Evolutionary conservation across 92 coral and sea anemone species (phyloP), one percentile per base, ranked within the genome.

Genomic region (Paramuricea clavata): DNA sequence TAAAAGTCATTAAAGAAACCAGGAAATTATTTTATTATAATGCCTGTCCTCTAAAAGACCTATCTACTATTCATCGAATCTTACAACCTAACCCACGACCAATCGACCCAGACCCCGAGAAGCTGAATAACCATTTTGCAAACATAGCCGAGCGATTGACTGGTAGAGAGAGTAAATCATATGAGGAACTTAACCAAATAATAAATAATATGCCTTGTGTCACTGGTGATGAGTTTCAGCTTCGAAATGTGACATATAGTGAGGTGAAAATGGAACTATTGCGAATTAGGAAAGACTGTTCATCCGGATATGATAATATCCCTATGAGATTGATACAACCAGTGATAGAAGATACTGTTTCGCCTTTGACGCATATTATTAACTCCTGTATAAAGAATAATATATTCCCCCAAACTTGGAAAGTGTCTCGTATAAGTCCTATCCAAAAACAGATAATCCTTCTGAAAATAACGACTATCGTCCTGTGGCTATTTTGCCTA

Each of bases 291-390:
- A 39, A 39, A 39, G 44, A 39, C 10, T 39, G 44, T 39, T 39
- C 44, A 4, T 39, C 44, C 10, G 44, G 44, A 10, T 10, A 4
- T 10, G 44, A 39, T 39, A 39, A 39, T 10, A 39, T 47, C 52
- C 17, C 52, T 22, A 28, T 60, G 9, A 60, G 32, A 15, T 26
- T 41, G 17, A 35, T 43, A 22, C 28, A 39, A 57, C 57, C 19
- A 56, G 69, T 21, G 28, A 57, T 44, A 11, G 83, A 78, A 11
- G 5, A 21, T 25, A 81, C 81, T 0, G 73, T 73, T 27, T 81
- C 77, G 10, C 81, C 86, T 6, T 69, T 87, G 21, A 87, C 90
- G 23, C 64, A 87, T 39, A 69, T 87, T 31, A 74, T 81, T 43
- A 81, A 81, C 44, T 28, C 25, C 68, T 56, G 64, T 56, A 56